These are phyloP conservation scores for Monochamus alternatus DNA, from an alignment of 2,888 invertebrate species.

Conservation along the genomic window DNA sequence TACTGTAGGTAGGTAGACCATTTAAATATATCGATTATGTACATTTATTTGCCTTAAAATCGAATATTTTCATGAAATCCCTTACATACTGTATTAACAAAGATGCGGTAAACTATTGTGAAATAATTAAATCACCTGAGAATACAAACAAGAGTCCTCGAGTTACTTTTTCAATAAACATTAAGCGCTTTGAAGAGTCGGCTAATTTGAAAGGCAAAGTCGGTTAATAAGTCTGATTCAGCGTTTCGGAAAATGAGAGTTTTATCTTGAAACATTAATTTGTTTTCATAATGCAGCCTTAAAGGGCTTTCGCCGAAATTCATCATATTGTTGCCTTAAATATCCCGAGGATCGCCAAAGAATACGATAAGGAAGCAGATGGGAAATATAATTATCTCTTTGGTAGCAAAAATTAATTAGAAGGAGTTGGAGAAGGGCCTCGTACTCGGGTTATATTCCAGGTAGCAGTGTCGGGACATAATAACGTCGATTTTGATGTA, in stretches of 20 bases:
- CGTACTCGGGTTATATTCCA: too few relatives aligned
- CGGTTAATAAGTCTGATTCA: slow-evolving; percentile 51
- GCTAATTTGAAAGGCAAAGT: slow-evolving; percentile 53
- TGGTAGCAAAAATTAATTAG: background rate
- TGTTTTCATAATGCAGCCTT: slow-evolving; percentile 46
- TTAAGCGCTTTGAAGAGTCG: slow-evolving; percentile 48
- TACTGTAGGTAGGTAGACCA: too few relatives aligned
- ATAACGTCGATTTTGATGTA: too few relatives aligned
- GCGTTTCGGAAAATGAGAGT: slow-evolving; percentile 47
- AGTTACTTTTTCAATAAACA: slow-evolving; percentile 39
- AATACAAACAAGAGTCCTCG: slow-evolving; percentile 16
- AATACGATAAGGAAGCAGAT: background rate
- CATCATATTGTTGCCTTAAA: slow-evolving; percentile 10
- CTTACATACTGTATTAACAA: too few relatives aligned
- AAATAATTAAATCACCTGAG: slow-evolving; percentile 21
- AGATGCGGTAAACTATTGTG: too few relatives aligned
- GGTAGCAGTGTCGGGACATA: too few relatives aligned
- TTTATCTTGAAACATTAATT: slow-evolving; percentile 48
- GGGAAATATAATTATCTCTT: slow-evolving; percentile 1
- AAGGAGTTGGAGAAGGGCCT: too few relatives aligned
- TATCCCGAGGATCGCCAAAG: background rate
- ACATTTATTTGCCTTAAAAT: too few relatives aligned
- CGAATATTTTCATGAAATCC: too few relatives aligned
- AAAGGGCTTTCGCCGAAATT: slow-evolving; percentile 29
- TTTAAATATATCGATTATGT: too few relatives aligned